A percentile compares a stretch with the other conserved stretches of the same genome.
Evolutionary conservation across 2,797 vertebrate genomes (phyloP).

Genomic region (Momotus momota): DNA sequence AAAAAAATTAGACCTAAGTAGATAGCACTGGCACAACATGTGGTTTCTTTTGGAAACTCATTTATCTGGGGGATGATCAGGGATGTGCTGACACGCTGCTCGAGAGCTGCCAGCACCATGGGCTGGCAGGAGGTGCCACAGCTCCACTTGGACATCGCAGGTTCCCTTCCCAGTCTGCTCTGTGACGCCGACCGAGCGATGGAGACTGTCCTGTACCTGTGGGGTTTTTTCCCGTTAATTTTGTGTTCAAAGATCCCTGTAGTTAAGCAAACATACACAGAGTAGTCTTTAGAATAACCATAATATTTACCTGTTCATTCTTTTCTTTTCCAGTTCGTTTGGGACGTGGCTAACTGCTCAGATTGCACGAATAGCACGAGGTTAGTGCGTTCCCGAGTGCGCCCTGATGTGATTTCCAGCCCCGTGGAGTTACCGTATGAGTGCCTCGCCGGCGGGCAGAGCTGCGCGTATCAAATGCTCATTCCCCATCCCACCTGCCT

Average conservation of each 20-base stretch:
- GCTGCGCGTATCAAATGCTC: accelerated
- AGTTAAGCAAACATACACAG: accelerated
- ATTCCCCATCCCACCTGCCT: not conserved
- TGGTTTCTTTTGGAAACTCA: not conserved
- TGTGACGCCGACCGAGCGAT: accelerated
- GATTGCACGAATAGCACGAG: conserved; percentile 76
- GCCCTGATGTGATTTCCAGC: not conserved
- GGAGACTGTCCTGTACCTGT: not conserved
- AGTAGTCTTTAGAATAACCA: not conserved
- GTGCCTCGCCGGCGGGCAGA: not conserved
- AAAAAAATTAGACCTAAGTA: accelerated
- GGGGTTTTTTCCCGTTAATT: accelerated
- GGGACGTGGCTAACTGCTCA: conserved; percentile 79
- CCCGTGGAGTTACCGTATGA: not conserved
- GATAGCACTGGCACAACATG: accelerated
- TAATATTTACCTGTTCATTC: not conserved
- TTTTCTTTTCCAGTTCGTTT: conserved; percentile 76
- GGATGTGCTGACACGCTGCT: not conserved
- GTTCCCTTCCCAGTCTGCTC: not conserved
- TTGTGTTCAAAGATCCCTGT: not conserved
- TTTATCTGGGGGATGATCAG: not conserved
- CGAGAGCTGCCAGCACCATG: accelerated
- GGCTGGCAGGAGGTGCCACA: not conserved
- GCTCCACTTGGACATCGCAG: not conserved
- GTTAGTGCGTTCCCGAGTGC: conserved; percentile 60